Percentiles rank a stretch among this genome's conserved stretches.
Conservation (phyloP, 2,797 vertebrate species). For the Ciconia nigra region DNA sequence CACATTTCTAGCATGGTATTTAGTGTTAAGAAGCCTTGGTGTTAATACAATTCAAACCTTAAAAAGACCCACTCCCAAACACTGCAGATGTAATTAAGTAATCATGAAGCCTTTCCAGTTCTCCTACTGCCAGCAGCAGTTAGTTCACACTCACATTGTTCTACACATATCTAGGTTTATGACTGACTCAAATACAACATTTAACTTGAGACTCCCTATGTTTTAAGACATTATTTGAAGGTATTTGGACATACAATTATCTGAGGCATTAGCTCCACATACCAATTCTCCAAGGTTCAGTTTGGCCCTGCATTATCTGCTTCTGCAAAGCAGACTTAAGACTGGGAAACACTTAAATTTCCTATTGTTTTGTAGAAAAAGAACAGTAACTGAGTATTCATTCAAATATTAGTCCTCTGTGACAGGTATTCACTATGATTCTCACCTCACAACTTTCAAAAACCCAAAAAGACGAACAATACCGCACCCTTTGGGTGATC, state of each 20-base stretch:
- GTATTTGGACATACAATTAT: not conserved
- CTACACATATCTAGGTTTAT: not conserved
- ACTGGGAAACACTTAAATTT: not conserved
- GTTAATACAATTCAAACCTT: not conserved
- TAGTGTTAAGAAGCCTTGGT: not conserved
- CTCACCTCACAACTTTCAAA: not conserved
- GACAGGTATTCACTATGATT: not conserved
- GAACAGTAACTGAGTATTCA: not conserved
- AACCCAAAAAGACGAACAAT: fast-evolving
- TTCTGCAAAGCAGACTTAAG: not conserved
- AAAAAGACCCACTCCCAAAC: not conserved
- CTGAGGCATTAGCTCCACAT: not conserved
- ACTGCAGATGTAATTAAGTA: not conserved
- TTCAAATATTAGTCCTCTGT: not conserved
- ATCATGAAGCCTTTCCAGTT: not conserved
- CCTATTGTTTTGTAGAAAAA: not conserved
- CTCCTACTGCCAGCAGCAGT: not conserved
- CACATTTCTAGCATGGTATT: not conserved
- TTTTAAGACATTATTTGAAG: not conserved
- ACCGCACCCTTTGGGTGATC: not conserved
- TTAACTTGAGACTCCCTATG: not conserved
- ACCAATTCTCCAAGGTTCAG: not conserved
- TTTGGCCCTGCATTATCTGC: not conserved
- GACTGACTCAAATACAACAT: not conserved
- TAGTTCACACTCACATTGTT: not conserved